Base-by-base conservation (phyloP, 2,888 invertebrate species). In the Gastracanthus pulcherrimus region DNA sequence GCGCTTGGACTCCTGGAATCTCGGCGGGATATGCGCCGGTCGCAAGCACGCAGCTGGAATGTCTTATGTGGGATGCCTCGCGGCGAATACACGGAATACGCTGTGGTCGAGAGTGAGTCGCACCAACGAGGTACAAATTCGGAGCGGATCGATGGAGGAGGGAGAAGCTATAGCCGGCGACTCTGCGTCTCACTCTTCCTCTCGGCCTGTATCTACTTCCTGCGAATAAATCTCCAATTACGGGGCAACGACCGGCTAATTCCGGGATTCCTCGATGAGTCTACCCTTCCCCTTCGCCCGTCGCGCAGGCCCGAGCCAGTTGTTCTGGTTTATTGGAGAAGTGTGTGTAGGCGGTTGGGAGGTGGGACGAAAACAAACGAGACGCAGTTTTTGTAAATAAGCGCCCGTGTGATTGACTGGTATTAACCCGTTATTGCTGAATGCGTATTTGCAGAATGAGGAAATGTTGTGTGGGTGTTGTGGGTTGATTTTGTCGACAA, bases 201-300 rank as follows among this genome's bases (percentile, higher is more conserved):
- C n/a, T n/a, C n/a, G n/a, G n/a, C n/a, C n/a, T n/a, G n/a, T n/a
- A n/a, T n/a, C n/a, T n/a, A n/a, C n/a, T n/a, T n/a, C 16, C 5
- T 31, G 5, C 23, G 45, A 51, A 82, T 75, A 78, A 75, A 82
- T 75, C 81, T 82, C 34, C 74, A 74, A 81, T 76, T 81, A 77
- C 41, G 58, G 36, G 62, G 51, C 58, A 76, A 64, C 69, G 70
- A 64, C 67, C 69, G 58, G 51, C 74, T 81, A 77, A 81, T 77
- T 77, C 69, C 41, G 7, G 69, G 51, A 77, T 74, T 72, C 36
- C 48, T 70, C 69, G 60, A 62, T 69, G 55, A 64, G 45, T 60
- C 62, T 67, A 31, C 31, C 31, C 13, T 7, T 29, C 41, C 36
- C 23, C 16, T 67, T 1, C 16, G 2, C 29, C 1, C 11, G 26